Conservation (phyloP, 2,113 vertebrate genomes). For the Labrus mixtus region DNA sequence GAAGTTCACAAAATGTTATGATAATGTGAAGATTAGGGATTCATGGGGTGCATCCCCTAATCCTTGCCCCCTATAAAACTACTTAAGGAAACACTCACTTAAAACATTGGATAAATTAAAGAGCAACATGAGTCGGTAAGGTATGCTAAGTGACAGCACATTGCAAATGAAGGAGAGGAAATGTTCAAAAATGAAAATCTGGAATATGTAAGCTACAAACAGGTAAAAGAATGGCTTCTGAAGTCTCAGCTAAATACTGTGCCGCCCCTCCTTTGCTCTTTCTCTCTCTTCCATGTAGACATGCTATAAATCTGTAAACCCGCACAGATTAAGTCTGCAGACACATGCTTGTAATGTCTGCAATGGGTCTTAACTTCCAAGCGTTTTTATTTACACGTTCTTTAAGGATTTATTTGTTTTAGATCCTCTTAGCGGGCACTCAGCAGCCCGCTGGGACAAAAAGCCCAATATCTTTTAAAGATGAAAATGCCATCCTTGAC, state of each 20-base stretch:
- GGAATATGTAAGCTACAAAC: neutral
- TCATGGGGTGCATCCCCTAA: slow-evolving; percentile 43
- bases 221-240: slow-evolving; percentile 10
- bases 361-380: slow-evolving; percentile 18
- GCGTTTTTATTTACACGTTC: slow-evolving; percentile 54
- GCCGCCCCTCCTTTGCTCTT: neutral
- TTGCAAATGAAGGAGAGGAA: neutral
- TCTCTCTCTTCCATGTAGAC: neutral
- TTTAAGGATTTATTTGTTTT: slow-evolving; percentile 4
- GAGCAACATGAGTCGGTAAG: neutral
- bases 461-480: slow-evolving; percentile 24
- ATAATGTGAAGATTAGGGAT: slow-evolving; percentile 54
- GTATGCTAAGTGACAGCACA: neutral
- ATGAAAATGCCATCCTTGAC: slow-evolving; percentile 34
- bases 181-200: neutral
- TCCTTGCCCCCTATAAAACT: slow-evolving; percentile 13
- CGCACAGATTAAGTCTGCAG: slow-evolving; percentile 35
- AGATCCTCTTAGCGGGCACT: slow-evolving; percentile 42
- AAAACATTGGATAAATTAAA: slow-evolving; percentile 25
- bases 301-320: slow-evolving; percentile 15
- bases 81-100: slow-evolving; percentile 45
- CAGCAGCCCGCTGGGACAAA: slow-evolving; percentile 24
- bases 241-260: slow-evolving; percentile 16
- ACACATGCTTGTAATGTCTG: slow-evolving; percentile 39
- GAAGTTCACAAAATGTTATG: slow-evolving; percentile 14